Base-by-base conservation (phyloP, 2,888 invertebrate species). In the Pammene fasciana region DNA sequence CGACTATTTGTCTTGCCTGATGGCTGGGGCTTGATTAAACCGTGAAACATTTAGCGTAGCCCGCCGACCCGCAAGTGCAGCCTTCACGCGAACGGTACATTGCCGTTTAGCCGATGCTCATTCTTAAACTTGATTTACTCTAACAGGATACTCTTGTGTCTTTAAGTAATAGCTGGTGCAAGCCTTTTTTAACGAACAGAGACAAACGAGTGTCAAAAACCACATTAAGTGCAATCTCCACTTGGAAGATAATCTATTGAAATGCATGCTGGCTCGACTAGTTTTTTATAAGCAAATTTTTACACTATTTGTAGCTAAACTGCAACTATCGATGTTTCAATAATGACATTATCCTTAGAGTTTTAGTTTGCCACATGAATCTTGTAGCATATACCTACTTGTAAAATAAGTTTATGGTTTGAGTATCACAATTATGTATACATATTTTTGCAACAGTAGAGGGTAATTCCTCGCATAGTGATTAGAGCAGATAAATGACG, bases 401-500 rank as follows among this genome's bases (percentile, higher is more conserved):
- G n/a, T 26, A 26, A 3, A 26, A 1, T 26, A 26, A 26, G 4
- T 26, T 26, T 26, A 26, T 26, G 26, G 26, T 26, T 26, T 26
- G 26, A 5, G 38, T 9, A 38, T 5, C 1, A 50, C 5, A 50
- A 11, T 18, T 11, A 50, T 5, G 10, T 34, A 60, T 61, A 66
- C 65, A 62, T 56, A 66, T 56, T 70, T 72, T 73, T 71, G 64
- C 66, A 67, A 74, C 54, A 56, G 79, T 80, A 74, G 74, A 73
- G 79, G 81, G 81, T 79, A 77, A 78, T 76, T 81, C 82, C 81
- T 83, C 85, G 86, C 84, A 83, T 84, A 89, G 90, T 91, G 90
- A 90, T 92, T 92, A 90, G 89, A 87, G 84, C 86, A 89, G 88
- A 92, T 92, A 92, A 91, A 92, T 90, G 90, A 90, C 89, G 86